A percentile compares a stretch with the other conserved stretches of the same genome.
phyloP scores from a whole-genome alignment of 2,113 vertebrate species.

The Dicrurus megarhynchus region DNA sequence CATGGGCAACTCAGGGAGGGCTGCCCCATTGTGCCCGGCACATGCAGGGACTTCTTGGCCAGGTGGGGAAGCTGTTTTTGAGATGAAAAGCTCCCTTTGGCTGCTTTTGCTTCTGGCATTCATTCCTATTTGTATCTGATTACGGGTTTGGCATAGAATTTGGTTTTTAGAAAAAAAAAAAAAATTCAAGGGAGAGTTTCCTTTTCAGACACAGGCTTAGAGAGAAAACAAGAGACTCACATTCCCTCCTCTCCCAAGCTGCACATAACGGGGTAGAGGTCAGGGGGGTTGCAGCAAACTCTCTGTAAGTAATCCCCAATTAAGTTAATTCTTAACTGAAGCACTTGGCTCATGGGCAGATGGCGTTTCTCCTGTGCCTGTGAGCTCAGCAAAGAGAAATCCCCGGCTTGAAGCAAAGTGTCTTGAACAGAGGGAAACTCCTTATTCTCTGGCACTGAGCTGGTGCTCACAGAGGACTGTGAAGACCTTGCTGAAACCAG shows the following conservation, averaged over 20 bases:
- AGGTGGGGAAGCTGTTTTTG: background rate
- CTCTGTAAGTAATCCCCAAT: slow-evolving; percentile 1
- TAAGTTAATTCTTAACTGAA: background rate
- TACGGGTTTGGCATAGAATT: background rate
- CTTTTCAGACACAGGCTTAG: background rate
- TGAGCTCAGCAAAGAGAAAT: slow-evolving; percentile 6
- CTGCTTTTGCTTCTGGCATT: background rate
- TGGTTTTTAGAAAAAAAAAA: background rate
- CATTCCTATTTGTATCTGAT: slow-evolving; percentile 7
- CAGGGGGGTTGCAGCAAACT: background rate
- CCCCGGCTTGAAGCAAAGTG: background rate
- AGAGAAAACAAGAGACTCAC: background rate
- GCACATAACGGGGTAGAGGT: background rate
- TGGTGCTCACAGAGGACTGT: background rate
- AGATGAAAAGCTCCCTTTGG: slow-evolving; percentile 17
- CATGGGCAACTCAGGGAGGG: background rate
- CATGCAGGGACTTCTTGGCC: background rate
- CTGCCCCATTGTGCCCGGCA: background rate
- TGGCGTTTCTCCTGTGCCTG: background rate
- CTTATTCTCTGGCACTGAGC: background rate
- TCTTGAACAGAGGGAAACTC: background rate
- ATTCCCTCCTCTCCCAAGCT: background rate
- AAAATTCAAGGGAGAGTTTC: background rate
- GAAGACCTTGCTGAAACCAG: background rate
- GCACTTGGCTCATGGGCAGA: background rate